phyloP scores from a whole-genome alignment of 1,140 invertebrate genomes.

The Anoplophora glabripennis region DNA sequence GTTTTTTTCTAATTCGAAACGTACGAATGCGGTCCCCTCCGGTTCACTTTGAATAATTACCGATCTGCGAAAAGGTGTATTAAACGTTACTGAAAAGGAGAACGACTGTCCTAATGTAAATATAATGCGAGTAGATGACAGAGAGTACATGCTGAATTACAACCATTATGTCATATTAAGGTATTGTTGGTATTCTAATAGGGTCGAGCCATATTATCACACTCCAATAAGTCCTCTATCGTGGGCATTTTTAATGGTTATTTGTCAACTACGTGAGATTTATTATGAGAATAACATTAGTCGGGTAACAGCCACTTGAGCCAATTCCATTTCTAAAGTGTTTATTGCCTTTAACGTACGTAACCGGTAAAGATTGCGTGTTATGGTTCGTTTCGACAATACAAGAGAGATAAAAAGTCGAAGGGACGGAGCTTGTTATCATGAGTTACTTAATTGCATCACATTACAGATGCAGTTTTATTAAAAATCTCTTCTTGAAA shows the following conservation, averaged over 20 bases:
- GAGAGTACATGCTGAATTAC: constrained; percentile 17
- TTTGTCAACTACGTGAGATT: constrained; percentile 20
- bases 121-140: constrained; percentile 19
- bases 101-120: constrained; percentile 17
- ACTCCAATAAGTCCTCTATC: constrained; percentile 17
- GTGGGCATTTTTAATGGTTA: constrained; percentile 15
- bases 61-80: constrained; percentile 4
- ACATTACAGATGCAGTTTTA: no score
- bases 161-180: constrained; percentile 19
- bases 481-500: no score
- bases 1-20: no score
- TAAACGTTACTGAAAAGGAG: constrained; percentile 10
- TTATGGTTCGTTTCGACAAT: no score
- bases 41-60: no score
- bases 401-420: no score
- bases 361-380: not conserved
- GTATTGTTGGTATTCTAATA: constrained; percentile 20
- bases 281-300: constrained; percentile 13
- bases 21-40: no score
- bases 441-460: no score
- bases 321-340: not conserved
- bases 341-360: constrained; percentile 1
- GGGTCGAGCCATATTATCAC: constrained; percentile 17
- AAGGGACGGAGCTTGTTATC: no score
- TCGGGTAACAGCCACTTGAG: not conserved